Evolutionary conservation across 2,888 invertebrate genomes (phyloP).

Genomic region (Leptopilina drosophilae): DNA sequence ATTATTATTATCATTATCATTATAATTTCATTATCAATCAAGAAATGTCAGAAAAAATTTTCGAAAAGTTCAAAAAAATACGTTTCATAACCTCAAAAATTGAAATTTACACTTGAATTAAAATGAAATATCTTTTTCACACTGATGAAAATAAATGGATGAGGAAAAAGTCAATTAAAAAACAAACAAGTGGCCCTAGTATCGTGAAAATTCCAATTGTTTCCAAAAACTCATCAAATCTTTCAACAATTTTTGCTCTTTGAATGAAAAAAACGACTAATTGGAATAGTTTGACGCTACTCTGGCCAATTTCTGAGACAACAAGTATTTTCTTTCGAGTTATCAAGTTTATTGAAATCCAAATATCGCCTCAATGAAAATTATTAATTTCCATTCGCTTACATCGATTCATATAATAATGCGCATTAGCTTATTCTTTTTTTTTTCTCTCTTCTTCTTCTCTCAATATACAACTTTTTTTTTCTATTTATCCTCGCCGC

Average conservation of each 20-base stretch:
- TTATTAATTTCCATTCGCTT: conserved; percentile 73
- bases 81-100: too few relatives aligned
- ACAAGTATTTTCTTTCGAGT: conserved; percentile 71
- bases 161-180: conserved; percentile 16
- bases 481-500: neutral
- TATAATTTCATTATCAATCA: too few relatives aligned
- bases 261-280: neutral
- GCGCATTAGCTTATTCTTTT: conserved; percentile 67
- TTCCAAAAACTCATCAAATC: neutral
- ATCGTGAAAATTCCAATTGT: conserved; percentile 32
- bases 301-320: conserved; percentile 17
- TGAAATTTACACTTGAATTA: too few relatives aligned
- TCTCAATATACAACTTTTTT: conserved; percentile 27
- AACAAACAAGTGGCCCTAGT: conserved; percentile 35
- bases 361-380: conserved; percentile 72
- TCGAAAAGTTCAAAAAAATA: too few relatives aligned
- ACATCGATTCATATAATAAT: conserved; percentile 74
- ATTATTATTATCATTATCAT: too few relatives aligned
- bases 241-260: neutral
- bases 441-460: conserved; percentile 51
- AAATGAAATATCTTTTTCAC: neutral
- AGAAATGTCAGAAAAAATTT: too few relatives aligned
- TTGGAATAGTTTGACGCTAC: conserved; percentile 34
- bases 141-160: neutral
- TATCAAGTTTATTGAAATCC: conserved; percentile 76